Percentiles rank a stretch among this genome's conserved stretches.
phyloP scores from a whole-genome alignment of 2,113 vertebrate genomes.

The Ciconia boyciana region DNA sequence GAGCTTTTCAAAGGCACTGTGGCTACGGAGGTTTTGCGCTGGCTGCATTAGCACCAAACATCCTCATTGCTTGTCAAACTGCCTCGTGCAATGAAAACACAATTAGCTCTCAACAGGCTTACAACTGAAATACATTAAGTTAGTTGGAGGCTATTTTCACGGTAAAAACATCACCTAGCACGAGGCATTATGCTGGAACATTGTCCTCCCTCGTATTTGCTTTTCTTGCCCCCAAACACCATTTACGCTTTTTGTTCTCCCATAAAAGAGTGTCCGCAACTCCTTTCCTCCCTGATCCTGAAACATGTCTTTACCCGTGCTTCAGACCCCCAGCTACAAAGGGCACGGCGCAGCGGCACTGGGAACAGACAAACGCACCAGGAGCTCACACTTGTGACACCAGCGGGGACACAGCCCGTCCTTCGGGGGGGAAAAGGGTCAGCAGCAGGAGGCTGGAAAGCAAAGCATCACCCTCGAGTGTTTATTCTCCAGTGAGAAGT shows the following conservation, averaged over 20 bases:
- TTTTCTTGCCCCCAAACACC: neutral
- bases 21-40: neutral
- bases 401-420: neutral
- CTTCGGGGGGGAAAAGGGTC: neutral
- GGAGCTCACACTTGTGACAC: neutral
- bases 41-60: neutral
- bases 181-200: neutral
- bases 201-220: neutral
- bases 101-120: neutral
- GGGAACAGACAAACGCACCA: neutral
- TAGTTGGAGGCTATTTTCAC: neutral
- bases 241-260: neutral
- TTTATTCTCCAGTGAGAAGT: neutral
- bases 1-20: neutral
- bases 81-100: neutral
- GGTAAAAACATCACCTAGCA: neutral
- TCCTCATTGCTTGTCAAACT: neutral
- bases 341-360: fast-evolving
- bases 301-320: neutral
- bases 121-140: neutral
- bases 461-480: neutral
- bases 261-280: neutral
- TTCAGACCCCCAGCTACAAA: neutral
- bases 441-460: neutral
- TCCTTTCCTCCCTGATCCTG: neutral